Evolutionary conservation across 2,888 invertebrate genomes (phyloP).

Genomic region (Acanthosepion esculentum): DNA sequence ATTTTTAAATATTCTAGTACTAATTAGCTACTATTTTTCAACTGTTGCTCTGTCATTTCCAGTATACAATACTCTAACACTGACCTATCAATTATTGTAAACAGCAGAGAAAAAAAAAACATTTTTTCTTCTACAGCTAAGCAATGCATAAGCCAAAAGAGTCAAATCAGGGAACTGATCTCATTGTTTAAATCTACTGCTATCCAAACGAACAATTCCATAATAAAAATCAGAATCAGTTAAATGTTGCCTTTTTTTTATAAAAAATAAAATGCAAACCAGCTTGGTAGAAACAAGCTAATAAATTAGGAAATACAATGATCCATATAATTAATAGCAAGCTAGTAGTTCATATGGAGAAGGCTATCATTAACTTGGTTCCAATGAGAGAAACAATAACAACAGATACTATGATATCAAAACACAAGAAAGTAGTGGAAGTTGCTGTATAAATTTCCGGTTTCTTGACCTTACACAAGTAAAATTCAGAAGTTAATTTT

Average conservation of each 20-base stretch:
- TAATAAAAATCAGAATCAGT: neutral
- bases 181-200: neutral
- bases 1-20: neutral
- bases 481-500: neutral
- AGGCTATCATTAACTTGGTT: neutral
- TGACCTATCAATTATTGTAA: neutral
- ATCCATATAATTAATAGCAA: conserved; percentile 33
- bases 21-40: neutral
- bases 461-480: conserved; percentile 6
- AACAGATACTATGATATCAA: neutral
- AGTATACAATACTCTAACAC: neutral
- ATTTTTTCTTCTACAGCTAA: too few relatives aligned
- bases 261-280: neutral
- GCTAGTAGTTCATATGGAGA: neutral
- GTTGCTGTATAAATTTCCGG: neutral
- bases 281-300: neutral
- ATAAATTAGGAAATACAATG: conserved; percentile 9
- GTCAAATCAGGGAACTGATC: neutral
- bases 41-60: neutral
- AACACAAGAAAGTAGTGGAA: neutral
- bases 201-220: neutral
- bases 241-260: neutral
- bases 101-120: too few relatives aligned
- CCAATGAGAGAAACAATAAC: neutral
- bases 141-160: neutral